These are phyloP conservation scores for Gracilinanus agilis DNA, from an alignment of 2,113 vertebrate genomes.

Conservation along the genomic window DNA sequence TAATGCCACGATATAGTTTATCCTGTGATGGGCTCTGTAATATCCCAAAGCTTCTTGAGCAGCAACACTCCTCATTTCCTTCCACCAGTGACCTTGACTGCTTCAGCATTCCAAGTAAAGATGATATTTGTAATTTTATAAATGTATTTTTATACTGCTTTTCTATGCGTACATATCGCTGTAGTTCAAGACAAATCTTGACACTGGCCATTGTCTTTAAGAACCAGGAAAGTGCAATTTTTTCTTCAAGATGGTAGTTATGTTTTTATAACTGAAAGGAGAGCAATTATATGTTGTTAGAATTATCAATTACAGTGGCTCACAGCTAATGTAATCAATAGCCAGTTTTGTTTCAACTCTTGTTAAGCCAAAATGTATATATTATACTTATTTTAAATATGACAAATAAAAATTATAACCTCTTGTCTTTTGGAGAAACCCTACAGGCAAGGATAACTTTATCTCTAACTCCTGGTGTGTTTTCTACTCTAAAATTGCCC, in stretches of 20 bases:
- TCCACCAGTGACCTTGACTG: slow-evolving; percentile 36
- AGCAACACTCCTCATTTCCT: slow-evolving; percentile 32
- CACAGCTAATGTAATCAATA: slow-evolving; percentile 12
- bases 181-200: slow-evolving; percentile 21
- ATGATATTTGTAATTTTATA: slow-evolving; percentile 85
- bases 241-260: not conserved
- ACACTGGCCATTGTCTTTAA: slow-evolving; percentile 16
- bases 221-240: slow-evolving; percentile 18
- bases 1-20: slow-evolving; percentile 11
- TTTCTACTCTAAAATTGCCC: not conserved
- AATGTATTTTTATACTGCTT: slow-evolving; percentile 87
- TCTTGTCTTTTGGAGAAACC: slow-evolving; percentile 11
- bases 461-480: not conserved
- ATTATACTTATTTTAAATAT: slow-evolving; percentile 53
- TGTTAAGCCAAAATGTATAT: slow-evolving; percentile 44
- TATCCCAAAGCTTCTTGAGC: slow-evolving; percentile 41
- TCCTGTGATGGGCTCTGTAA: slow-evolving; percentile 9
- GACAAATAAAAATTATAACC: slow-evolving; percentile 54
- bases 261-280: not conserved
- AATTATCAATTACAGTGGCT: slow-evolving; percentile 38
- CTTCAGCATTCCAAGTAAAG: slow-evolving; percentile 84
- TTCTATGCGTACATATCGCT: slow-evolving; percentile 74
- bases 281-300: not conserved
- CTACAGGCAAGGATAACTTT: not conserved
- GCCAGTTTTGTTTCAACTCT: not conserved